A percentile compares a stretch with the other conserved stretches of the same genome.
These are phyloP conservation scores for Chromoteleia sp. DNA, from an alignment of 2,888 invertebrate genomes.

Conservation along the genomic window DNA sequence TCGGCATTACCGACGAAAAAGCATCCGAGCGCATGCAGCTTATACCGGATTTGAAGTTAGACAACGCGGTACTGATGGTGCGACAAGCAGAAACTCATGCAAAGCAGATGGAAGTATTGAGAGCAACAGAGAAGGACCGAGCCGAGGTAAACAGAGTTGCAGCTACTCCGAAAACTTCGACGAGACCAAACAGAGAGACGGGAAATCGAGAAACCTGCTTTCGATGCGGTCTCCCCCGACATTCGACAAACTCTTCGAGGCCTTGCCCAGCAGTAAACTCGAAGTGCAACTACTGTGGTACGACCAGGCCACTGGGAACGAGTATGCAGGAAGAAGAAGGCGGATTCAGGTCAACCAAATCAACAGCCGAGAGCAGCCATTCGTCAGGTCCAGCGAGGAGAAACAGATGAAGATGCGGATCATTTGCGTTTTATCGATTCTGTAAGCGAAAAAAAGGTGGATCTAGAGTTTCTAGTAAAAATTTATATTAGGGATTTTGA, in stretches of 20 bases:
- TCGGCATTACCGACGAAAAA: constrained; percentile 71
- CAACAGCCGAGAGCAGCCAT: constrained; percentile 2
- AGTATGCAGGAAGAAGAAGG: constrained; percentile 64
- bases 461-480: not conserved
- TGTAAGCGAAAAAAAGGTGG: not conserved
- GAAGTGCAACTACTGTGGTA: constrained; percentile 67
- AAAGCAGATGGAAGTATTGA: constrained; percentile 52
- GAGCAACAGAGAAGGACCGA: constrained; percentile 62
- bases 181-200: not conserved
- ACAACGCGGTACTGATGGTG: constrained; percentile 65
- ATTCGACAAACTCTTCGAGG: constrained; percentile 1
- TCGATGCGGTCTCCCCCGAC: no score
- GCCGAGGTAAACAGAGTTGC: not conserved
- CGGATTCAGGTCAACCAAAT: not conserved
- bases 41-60: constrained; percentile 16
- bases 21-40: constrained; percentile 27
- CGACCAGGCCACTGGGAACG: constrained; percentile 71
- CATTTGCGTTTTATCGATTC: not conserved
- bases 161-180: constrained; percentile 38
- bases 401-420: not conserved
- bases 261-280: constrained; percentile 68
- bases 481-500: not conserved
- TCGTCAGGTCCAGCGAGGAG: not conserved
- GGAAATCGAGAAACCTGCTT: no score
- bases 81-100: constrained; percentile 65